Evolutionary conservation across 2,797 vertebrate genomes (phyloP).

Genomic region (Aulostomus chinensis): DNA sequence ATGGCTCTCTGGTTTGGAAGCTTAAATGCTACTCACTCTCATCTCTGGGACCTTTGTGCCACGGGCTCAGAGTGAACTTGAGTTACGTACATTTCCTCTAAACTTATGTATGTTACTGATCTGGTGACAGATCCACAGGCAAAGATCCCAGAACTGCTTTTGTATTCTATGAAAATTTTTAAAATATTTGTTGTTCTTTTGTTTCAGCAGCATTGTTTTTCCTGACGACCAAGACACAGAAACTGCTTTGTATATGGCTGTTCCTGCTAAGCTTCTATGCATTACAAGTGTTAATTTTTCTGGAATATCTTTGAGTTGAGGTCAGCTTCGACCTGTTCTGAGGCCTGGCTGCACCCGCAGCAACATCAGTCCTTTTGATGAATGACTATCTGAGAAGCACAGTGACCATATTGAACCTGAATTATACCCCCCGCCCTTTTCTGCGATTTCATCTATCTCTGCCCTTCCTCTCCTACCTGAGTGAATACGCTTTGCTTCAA

Average conservation of each 20-base stretch:
- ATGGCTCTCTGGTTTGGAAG: slow-evolving; percentile 63
- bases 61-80: slow-evolving; percentile 38
- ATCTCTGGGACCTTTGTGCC: slow-evolving; percentile 50
- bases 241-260: slow-evolving; percentile 5
- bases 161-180: neutral
- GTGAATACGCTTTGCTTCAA: slow-evolving; percentile 45
- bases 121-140: slow-evolving; percentile 1
- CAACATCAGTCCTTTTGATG: slow-evolving; percentile 54
- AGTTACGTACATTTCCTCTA: slow-evolving; percentile 19
- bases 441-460: slow-evolving; percentile 33
- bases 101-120: slow-evolving; percentile 27
- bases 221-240: neutral
- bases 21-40: slow-evolving; percentile 64
- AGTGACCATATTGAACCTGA: slow-evolving; percentile 57
- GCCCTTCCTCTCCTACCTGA: slow-evolving; percentile 46
- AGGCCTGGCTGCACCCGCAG: slow-evolving; percentile 31
- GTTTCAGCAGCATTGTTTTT: neutral
- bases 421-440: slow-evolving; percentile 34
- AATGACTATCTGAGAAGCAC: slow-evolving; percentile 50
- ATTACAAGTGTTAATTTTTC: slow-evolving; percentile 40
- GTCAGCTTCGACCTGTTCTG: slow-evolving; percentile 46
- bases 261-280: slow-evolving; percentile 14
- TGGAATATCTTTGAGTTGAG: slow-evolving; percentile 36
- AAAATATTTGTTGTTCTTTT: no score
- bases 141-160: slow-evolving; percentile 3